Evolutionary conservation across 1,140 invertebrate species (phyloP).

Genomic region (Steinernema feltiae): DNA sequence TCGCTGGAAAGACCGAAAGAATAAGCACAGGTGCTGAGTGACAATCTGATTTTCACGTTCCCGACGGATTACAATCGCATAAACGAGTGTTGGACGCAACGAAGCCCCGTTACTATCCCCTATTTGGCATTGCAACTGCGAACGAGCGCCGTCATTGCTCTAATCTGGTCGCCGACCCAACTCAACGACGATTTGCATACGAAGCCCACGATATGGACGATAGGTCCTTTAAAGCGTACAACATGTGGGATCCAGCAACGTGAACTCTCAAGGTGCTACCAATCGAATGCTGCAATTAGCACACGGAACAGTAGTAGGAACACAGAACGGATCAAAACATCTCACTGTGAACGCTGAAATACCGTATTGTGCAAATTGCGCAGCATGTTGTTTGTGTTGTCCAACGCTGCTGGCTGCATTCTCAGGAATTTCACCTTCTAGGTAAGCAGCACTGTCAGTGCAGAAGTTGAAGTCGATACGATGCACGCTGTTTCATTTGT

Average conservation of each 20-base stretch:
- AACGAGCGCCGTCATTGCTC: not conserved
- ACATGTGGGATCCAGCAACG: too few relatives aligned
- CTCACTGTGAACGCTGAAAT: too few relatives aligned
- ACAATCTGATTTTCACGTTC: not conserved
- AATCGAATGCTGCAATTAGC: too few relatives aligned
- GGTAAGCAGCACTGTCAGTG: too few relatives aligned
- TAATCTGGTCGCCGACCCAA: not conserved
- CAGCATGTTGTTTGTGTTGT: too few relatives aligned
- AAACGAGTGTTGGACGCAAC: not conserved
- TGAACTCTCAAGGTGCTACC: too few relatives aligned
- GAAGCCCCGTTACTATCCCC: not conserved
- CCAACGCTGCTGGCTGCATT: too few relatives aligned
- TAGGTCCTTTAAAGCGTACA: not conserved
- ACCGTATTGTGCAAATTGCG: too few relatives aligned
- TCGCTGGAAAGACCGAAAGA: not conserved
- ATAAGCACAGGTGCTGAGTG: not conserved
- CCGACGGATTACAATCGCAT: not conserved
- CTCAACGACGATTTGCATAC: not conserved
- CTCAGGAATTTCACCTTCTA: too few relatives aligned
- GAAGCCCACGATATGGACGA: not conserved
- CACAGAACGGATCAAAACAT: too few relatives aligned
- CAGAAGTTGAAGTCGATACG: not conserved
- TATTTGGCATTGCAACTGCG: not conserved
- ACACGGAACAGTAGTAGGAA: too few relatives aligned
- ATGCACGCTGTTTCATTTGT: conserved; percentile 7